Evolutionary conservation across 2,888 invertebrate species (phyloP).

Genomic region (Pharmacophagus antenor): DNA sequence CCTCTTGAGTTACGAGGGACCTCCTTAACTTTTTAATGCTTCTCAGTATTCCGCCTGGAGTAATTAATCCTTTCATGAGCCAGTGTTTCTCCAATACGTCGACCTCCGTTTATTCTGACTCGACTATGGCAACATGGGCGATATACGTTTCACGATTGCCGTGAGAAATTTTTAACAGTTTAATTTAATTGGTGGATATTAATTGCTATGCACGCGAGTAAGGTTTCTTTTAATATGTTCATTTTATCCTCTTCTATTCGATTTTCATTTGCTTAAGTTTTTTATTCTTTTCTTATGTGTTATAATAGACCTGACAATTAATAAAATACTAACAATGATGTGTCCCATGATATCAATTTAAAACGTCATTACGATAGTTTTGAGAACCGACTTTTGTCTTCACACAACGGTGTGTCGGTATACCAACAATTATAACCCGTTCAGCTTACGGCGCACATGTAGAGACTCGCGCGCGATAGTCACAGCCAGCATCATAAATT

Average conservation of each 20-base stretch:
- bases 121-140: slow-evolving; percentile 43
- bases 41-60: slow-evolving; percentile 54
- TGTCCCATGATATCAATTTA: slow-evolving; percentile 40
- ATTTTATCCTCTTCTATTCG: too few species aligned
- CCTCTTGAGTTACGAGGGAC: slow-evolving; percentile 52
- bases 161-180: slow-evolving; percentile 60
- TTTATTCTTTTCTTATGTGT: too few species aligned
- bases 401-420: slow-evolving; percentile 52
- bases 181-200: slow-evolving; percentile 41
- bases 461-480: slow-evolving; percentile 38
- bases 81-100: slow-evolving; percentile 48
- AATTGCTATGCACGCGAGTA: slow-evolving; percentile 24
- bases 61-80: slow-evolving; percentile 65
- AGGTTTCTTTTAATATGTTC: neutral
- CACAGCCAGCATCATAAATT: slow-evolving; percentile 14
- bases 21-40: slow-evolving; percentile 62
- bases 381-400: slow-evolving; percentile 67
- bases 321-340: neutral
- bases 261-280: neutral
- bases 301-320: too few species aligned
- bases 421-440: slow-evolving; percentile 53
- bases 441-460: slow-evolving; percentile 36
- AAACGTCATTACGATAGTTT: slow-evolving; percentile 61
- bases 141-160: slow-evolving; percentile 65
- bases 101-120: slow-evolving; percentile 54